phyloP scores from a whole-genome alignment of 2,888 invertebrate species.

The Harpalus rubripes region DNA sequence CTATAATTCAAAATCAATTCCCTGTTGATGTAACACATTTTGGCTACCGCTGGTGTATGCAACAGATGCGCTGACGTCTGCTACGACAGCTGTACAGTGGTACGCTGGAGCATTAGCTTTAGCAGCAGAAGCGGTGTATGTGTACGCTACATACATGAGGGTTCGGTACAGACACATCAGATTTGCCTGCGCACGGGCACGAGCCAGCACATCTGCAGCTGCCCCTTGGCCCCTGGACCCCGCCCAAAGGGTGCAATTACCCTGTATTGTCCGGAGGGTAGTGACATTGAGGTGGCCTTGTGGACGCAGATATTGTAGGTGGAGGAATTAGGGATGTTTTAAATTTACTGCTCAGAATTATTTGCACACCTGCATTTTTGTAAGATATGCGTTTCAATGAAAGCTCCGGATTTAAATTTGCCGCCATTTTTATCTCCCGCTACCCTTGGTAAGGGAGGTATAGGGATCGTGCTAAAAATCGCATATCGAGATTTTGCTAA shows the following conservation, averaged over 20 bases:
- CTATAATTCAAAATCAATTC: too few species aligned
- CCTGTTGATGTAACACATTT: background rate
- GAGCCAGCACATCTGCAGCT: slow-evolving; percentile 35
- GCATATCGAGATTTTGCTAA: too few species aligned
- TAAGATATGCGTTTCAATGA: too few species aligned
- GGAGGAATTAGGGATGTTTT: background rate
- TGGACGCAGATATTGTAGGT: background rate
- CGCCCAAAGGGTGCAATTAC: background rate
- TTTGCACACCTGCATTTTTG: too few species aligned
- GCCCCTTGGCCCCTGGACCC: slow-evolving; percentile 1
- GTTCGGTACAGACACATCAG: slow-evolving; percentile 1
- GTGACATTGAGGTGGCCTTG: slow-evolving; percentile 17
- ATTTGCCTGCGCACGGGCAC: slow-evolving; percentile 16
- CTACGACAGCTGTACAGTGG: slow-evolving; percentile 26
- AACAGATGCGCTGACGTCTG: slow-evolving; percentile 38
- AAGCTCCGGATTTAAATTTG: too few species aligned
- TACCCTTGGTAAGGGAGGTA: too few species aligned
- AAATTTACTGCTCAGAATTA: too few species aligned
- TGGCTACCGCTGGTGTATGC: slow-evolving; percentile 22
- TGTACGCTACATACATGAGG: background rate
- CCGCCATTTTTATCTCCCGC: too few species aligned
- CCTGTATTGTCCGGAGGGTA: background rate
- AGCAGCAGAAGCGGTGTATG: background rate
- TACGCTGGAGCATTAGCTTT: slow-evolving; percentile 1
- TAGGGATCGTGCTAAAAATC: too few species aligned